Percentiles rank a stretch among this genome's conserved stretches.
These are phyloP conservation scores for Drosophila mettleri DNA, from an alignment of 2,888 invertebrate species.

Conservation along the genomic window DNA sequence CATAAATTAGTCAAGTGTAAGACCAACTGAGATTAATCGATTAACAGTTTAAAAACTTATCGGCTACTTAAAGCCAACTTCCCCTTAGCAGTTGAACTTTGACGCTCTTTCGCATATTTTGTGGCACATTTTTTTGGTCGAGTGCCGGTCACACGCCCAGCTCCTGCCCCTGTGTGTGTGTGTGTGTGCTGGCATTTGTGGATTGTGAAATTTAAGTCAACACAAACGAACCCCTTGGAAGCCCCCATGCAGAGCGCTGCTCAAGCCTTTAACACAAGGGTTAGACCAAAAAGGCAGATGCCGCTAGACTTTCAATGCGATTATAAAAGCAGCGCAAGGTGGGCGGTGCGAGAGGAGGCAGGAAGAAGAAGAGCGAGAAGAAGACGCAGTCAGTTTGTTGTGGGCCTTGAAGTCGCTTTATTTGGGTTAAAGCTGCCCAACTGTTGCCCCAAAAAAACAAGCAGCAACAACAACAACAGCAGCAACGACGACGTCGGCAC, in stretches of 20 bases:
- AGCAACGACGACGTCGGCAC: slow-evolving; percentile 19
- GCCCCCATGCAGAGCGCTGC: slow-evolving; percentile 44
- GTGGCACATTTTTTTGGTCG: slow-evolving; percentile 45
- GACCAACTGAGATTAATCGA: slow-evolving; percentile 8
- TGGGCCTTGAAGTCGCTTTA: slow-evolving; percentile 38
- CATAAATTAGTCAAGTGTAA: neutral
- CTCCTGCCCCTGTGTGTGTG: slow-evolving; percentile 32
- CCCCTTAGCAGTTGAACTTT: slow-evolving; percentile 3
- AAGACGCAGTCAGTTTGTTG: slow-evolving; percentile 4
- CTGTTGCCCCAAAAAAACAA: slow-evolving; percentile 62
- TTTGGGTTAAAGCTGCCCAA: slow-evolving; percentile 72
- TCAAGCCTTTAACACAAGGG: slow-evolving; percentile 32
- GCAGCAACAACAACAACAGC: slow-evolving; percentile 6
- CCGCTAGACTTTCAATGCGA: slow-evolving; percentile 59
- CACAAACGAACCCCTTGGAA: slow-evolving; percentile 39
- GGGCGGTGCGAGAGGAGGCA: no score
- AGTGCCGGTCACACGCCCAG: slow-evolving; percentile 21
- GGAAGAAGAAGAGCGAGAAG: neutral
- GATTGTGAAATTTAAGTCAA: slow-evolving; percentile 35
- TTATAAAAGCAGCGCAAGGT: slow-evolving; percentile 23
- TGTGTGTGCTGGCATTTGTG: slow-evolving; percentile 38
- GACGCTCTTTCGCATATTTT: slow-evolving; percentile 40
- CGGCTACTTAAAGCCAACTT: neutral
- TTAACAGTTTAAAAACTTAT: neutral
- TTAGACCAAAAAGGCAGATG: slow-evolving; percentile 41